Conservation (phyloP, 2,888 invertebrate species). For the Agonum fuliginosum region DNA sequence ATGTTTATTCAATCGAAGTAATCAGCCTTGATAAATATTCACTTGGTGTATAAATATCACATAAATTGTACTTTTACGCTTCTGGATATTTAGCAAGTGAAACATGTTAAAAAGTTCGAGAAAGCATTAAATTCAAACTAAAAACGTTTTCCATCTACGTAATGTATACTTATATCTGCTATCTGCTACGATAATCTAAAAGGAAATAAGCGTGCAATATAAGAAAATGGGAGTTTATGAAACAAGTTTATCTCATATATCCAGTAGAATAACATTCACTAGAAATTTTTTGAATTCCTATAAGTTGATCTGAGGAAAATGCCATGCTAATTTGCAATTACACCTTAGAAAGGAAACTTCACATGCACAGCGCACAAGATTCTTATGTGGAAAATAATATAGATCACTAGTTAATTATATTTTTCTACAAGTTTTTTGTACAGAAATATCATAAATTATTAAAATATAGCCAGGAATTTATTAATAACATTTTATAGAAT, state of each 20-base stretch:
- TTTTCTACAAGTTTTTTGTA: neutral
- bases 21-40: no score
- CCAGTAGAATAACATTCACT: conserved; percentile 42
- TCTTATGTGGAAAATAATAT: conserved; percentile 20
- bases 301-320: conserved; percentile 15
- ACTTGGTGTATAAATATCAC: no score
- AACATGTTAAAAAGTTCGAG: neutral
- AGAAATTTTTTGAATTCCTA: conserved; percentile 34
- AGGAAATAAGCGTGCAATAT: conserved; percentile 11
- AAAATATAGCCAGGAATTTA: no score
- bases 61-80: no score
- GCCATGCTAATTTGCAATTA: neutral
- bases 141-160: neutral
- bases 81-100: neutral
- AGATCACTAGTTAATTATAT: neutral
- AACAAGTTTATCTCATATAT: conserved; percentile 23
- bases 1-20: no score
- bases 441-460: no score
- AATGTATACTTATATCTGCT: conserved; percentile 25
- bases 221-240: conserved; percentile 38
- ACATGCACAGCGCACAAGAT: no score
- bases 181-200: neutral
- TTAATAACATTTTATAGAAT: no score
- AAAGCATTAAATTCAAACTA: neutral
- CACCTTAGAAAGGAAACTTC: conserved; percentile 1